Base-by-base conservation (phyloP, 1,140 invertebrate species). In the Sycophaga agraensis region DNA sequence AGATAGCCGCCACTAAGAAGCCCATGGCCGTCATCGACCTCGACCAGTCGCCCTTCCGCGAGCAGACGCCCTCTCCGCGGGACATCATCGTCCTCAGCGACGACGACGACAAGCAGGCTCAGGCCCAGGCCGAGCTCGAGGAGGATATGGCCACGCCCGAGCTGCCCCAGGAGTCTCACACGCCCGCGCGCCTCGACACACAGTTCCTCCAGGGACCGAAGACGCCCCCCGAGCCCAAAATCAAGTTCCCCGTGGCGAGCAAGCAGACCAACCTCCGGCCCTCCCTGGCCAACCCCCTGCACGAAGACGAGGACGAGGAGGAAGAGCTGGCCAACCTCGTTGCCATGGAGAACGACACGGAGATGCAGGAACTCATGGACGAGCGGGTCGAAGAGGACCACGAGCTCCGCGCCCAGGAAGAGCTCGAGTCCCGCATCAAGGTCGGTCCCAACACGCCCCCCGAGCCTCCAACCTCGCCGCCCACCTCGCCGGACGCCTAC, bases 11-110 rank as follows among this genome's bases (percentile, higher is more conserved):
- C 0, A 75, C 71, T 0, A 82, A 84, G 39, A 90, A 89, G 75
- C 91, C 91, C 2, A 89, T 92, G 14, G 91, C 91, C 3, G 90
- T 93, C 34, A 93, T 93, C 54, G 91, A 94, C 79, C 78, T 94
- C 48, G 91, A 92, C 68, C 84, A 88, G 53, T 92, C 90, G n/a
- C 91, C 91, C 0, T 92, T 91, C 73, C 84, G 88, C 66, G 90
- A 91, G 70, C 83, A 91, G 55, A 88, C 87, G 6, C 89, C 89
- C 1, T 90, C 90, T 16, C 90, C 90, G 0, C 84, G 87, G 56
- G 89, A 92, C 70, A 84, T 93, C 0, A 93, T 93, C 70, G 86
- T 93, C 22, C 79, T 93, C 1, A 92, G 89, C 53, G 91, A 93
- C 70, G 91, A 91, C 40, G 87, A 89, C 64, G 86, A 73, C 2